Evolutionary conservation across 1,140 invertebrate species (phyloP).

Genomic region (Proctacanthus coquilletti): DNA sequence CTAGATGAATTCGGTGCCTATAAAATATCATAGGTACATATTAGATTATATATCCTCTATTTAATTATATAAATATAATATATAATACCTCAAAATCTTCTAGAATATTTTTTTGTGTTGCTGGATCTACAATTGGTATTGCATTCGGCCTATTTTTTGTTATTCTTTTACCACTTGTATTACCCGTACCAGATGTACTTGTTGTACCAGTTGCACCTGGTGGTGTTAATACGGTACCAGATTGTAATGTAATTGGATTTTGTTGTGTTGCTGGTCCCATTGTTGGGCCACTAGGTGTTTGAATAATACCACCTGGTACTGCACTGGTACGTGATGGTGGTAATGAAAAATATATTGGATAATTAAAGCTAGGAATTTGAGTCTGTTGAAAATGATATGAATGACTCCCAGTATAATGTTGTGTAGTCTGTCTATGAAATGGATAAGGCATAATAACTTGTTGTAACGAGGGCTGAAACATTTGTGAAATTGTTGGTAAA

Average conservation of each 20-base stretch:
- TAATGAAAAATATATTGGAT: no score
- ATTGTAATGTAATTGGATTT: no score
- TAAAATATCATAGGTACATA: constrained; percentile 1
- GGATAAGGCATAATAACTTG: background rate
- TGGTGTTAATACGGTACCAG: no score
- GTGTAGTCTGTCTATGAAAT: background rate
- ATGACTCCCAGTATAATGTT: background rate
- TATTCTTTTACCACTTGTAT: constrained; percentile 8
- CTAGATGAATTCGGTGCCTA: constrained; percentile 11
- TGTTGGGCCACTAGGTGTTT: background rate
- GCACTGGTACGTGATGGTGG: constrained; percentile 11
- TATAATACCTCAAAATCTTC: constrained; percentile 14
- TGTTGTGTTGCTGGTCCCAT: no score
- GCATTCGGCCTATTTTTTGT: constrained; percentile 10
- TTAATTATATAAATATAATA: constrained; percentile 1
- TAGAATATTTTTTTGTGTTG: constrained; percentile 23
- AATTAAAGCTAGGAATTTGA: no score
- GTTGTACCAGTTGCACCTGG: constrained; percentile 5
- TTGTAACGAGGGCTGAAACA: no score
- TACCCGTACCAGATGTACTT: constrained; percentile 13
- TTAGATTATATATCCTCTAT: background rate
- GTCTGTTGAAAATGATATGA: constrained; percentile 13
- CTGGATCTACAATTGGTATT: constrained; percentile 21
- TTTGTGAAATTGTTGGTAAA: background rate
- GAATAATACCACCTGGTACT: background rate